Conservation (phyloP, 2,797 vertebrate genomes). For the Sebastes taczanowskii region DNA sequence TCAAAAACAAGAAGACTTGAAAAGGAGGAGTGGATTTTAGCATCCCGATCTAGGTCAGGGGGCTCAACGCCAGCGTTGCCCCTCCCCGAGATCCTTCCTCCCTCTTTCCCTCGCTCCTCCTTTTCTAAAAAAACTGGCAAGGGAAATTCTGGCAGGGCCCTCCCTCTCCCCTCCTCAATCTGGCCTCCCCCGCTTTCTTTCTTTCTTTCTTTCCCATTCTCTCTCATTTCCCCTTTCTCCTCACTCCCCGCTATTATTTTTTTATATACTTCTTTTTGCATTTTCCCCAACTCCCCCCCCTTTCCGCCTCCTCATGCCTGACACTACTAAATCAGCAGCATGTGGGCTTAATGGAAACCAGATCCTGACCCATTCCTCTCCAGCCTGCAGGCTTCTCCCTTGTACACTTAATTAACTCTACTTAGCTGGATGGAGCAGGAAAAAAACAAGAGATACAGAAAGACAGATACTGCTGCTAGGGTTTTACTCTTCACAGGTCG, state of each 20-base stretch:
- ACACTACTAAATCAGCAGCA: slow-evolving; percentile 79
- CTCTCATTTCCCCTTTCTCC: slow-evolving; percentile 37
- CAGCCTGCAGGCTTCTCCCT: slow-evolving; percentile 43
- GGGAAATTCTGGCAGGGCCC: slow-evolving; percentile 56
- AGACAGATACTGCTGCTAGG: not conserved
- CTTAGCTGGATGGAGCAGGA: not conserved
- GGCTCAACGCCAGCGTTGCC: slow-evolving; percentile 76
- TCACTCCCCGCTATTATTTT: slow-evolving; percentile 20
- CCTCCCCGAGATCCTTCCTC: slow-evolving; percentile 48
- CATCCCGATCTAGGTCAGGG: slow-evolving; percentile 77
- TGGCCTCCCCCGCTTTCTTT: slow-evolving; percentile 6
- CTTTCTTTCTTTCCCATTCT: slow-evolving; percentile 14
- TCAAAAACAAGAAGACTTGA: slow-evolving; percentile 35
- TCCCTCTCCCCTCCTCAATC: slow-evolving; percentile 32
- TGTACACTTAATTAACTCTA: slow-evolving; percentile 24
- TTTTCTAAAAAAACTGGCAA: slow-evolving; percentile 50
- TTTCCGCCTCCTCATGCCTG: slow-evolving; percentile 31
- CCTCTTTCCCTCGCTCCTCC: slow-evolving; percentile 40
- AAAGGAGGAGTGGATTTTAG: slow-evolving; percentile 45
- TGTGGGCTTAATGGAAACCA: slow-evolving; percentile 82
- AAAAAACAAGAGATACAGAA: not conserved
- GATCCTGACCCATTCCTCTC: slow-evolving; percentile 58
- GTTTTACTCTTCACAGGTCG: slow-evolving; percentile 8
- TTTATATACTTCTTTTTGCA: slow-evolving; percentile 27
- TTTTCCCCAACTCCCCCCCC: not conserved